Evolutionary conservation across 2,888 invertebrate species (phyloP).

Genomic region (Cataglyphis livida): DNA sequence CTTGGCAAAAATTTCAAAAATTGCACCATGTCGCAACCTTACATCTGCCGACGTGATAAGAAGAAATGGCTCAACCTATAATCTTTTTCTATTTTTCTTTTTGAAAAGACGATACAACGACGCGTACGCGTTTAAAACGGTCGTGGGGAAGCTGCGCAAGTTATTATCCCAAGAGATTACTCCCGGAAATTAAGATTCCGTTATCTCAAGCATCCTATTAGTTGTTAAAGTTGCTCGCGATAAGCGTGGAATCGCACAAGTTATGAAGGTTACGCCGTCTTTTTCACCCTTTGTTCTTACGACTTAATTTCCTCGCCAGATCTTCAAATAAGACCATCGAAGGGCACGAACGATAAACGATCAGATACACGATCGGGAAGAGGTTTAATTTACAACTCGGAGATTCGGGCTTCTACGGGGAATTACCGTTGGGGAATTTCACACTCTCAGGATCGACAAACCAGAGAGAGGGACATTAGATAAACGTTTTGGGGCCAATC

Average conservation of each 20-base stretch:
- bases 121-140: neutral
- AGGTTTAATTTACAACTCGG: conserved; percentile 72
- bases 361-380: conserved; percentile 68
- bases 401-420: conserved; percentile 69
- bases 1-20: conserved; percentile 61
- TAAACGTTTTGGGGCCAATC: conserved; percentile 73
- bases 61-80: conserved; percentile 24
- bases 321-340: conserved; percentile 37
- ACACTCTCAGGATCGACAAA: conserved; percentile 71
- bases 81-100: neutral
- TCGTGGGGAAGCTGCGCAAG: neutral
- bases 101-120: neutral
- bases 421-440: conserved; percentile 73
- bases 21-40: neutral
- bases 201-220: conserved; percentile 26
- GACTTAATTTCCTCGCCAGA: conserved; percentile 60
- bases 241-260: conserved; percentile 18
- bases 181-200: conserved; percentile 43
- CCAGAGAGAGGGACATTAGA: conserved; percentile 70
- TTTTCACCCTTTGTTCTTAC: conserved; percentile 45
- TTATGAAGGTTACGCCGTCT: conserved; percentile 27
- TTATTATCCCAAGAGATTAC: conserved; percentile 8
- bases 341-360: conserved; percentile 62
- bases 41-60: conserved; percentile 36
- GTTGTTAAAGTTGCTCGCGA: conserved; percentile 26